Percentiles rank a stretch among this genome's conserved stretches.
These are phyloP conservation scores for Coleophora flavipennella DNA, from an alignment of 2,888 invertebrate genomes.

Conservation along the genomic window DNA sequence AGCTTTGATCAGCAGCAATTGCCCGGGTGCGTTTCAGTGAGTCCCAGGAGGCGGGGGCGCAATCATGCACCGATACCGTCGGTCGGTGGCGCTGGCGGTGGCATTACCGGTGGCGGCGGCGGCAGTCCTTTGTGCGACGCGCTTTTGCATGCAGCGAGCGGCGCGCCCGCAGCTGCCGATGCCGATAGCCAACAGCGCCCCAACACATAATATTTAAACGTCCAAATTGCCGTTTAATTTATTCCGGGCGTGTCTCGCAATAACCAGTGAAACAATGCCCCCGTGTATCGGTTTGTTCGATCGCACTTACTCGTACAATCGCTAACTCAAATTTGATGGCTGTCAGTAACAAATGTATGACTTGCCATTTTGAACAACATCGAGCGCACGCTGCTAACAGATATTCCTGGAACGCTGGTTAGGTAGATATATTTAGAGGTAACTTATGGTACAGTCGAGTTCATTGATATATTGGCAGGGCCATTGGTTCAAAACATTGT, in stretches of 20 bases:
- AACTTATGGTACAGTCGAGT: too few species aligned
- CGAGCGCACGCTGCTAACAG: too few species aligned
- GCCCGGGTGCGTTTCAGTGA: slow-evolving; percentile 21
- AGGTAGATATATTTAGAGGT: too few species aligned
- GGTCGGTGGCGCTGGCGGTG: slow-evolving; percentile 20
- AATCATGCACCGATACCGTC: slow-evolving; percentile 41
- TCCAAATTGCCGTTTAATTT: slow-evolving; percentile 71
- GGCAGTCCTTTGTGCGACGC: slow-evolving; percentile 49
- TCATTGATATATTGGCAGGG: too few species aligned
- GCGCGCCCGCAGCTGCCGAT: slow-evolving; percentile 38
- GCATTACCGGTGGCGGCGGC: slow-evolving; percentile 45
- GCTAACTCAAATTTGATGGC: slow-evolving; percentile 1
- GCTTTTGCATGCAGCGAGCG: slow-evolving; percentile 64
- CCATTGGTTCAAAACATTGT: too few species aligned
- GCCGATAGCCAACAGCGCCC: slow-evolving; percentile 58
- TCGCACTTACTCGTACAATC: slow-evolving; percentile 38
- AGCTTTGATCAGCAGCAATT: background rate
- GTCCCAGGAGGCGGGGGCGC: slow-evolving; percentile 34
- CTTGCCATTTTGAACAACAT: background rate
- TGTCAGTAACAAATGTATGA: background rate
- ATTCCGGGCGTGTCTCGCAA: slow-evolving; percentile 70
- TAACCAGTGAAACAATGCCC: slow-evolving; percentile 65
- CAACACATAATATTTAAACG: slow-evolving; percentile 68
- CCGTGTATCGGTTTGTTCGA: slow-evolving; percentile 52
- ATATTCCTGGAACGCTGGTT: slow-evolving; percentile 17